phyloP scores from a whole-genome alignment of 2,797 vertebrate species.

The Myotis myotis region DNA sequence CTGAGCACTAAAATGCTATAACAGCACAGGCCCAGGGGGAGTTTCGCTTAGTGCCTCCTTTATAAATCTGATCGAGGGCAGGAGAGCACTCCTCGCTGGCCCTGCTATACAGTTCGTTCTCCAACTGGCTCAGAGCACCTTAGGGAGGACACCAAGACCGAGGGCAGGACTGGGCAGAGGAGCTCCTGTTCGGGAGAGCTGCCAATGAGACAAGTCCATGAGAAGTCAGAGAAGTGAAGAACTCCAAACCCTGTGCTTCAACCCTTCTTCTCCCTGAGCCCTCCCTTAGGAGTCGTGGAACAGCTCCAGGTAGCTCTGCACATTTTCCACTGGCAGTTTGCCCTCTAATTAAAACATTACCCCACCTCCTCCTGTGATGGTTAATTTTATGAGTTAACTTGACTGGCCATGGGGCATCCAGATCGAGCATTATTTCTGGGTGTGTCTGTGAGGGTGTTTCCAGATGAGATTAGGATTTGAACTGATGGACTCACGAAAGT shows the following conservation, averaged over 20 bases:
- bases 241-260: neutral
- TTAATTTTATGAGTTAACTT: neutral
- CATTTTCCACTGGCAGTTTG: neutral
- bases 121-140: neutral
- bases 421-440: neutral
- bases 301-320: neutral
- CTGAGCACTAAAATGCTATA: neutral
- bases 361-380: neutral
- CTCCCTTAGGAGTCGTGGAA: neutral
- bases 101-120: neutral
- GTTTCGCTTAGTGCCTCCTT: neutral
- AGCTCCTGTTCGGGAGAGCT: neutral
- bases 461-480: neutral
- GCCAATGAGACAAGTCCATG: neutral
- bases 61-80: neutral
- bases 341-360: neutral
- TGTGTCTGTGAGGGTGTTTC: neutral
- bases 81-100: neutral
- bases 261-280: neutral
- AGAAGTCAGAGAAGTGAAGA: neutral
- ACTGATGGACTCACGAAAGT: neutral
- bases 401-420: neutral
- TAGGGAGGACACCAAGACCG: neutral
- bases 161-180: neutral
- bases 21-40: neutral